Evolutionary conservation across 2,888 invertebrate species (phyloP), one percentile per base, ranked within the genome.

Genomic region (Gymnosoma rotundatum): DNA sequence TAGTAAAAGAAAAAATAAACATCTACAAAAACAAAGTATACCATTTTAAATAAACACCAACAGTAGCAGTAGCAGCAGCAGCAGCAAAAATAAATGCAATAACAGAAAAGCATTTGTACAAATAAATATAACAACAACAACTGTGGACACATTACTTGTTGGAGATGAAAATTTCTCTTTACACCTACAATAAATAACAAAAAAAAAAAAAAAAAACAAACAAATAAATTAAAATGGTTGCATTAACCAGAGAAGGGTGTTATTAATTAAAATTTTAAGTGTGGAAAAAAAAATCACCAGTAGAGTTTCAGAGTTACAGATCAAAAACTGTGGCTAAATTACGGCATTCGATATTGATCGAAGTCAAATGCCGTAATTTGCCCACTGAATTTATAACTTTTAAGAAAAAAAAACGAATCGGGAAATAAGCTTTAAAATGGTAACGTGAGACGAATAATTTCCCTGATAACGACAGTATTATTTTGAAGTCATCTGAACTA

Each of bases 91-190:
- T n/a, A n/a, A n/a, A n/a, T n/a, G n/a, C n/a, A 52, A 48, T n/a
- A 66, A 38, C 52, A 73, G n/a, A 50, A 50, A 52, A 67, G 52
- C 76, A 52, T 38, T 76, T 76, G 60, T 60, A 20, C 50, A 60
- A 54, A 69, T 42, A 69, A 52, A 16, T 42, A 61, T 50, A 76
- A 52, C 18, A 67, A 67, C 20, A 61, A 52, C 48, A 66, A 52
- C 3, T 21, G 38, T 4, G 18, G 10, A 45, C n/a, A 16, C 32
- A 52, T 14, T 8, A 70, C n/a, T 50, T 50, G 67, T 69, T 25
- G 42, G 36, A 54, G 10, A 20, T 14, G 16, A 38, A 21, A n/a
- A 20, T 69, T 69, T 54, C 52, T 69, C 38, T 21, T 69, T 54
- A 54, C 66, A 52, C 52, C 52, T 52, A 66, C 52, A 69, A 54